Percentiles rank a stretch among this genome's conserved stretches.
These are phyloP conservation scores for Papilio polyxenes DNA, from an alignment of 1,140 invertebrate genomes.

Conservation along the genomic window DNA sequence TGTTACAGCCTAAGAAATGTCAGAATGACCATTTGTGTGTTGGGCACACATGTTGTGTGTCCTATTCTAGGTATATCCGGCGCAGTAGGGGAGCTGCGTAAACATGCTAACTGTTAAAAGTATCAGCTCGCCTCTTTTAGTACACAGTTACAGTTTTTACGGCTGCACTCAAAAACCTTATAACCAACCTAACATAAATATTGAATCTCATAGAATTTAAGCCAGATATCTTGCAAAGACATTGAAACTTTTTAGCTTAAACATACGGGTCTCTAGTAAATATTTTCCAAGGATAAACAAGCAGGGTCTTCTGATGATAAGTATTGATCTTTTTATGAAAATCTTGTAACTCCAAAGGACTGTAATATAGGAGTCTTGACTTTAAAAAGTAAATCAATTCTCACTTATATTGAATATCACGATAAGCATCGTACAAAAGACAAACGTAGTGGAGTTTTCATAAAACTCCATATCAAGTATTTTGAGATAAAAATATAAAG, in stretches of 20 bases:
- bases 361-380: not conserved
- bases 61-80: conserved; percentile 67
- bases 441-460: not conserved
- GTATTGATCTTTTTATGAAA: not conserved
- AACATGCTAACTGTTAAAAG: conserved; percentile 76
- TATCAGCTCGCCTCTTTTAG: conserved; percentile 59
- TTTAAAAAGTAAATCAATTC: not conserved
- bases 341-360: not conserved
- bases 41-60: conserved; percentile 58
- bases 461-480: not conserved
- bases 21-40: conserved; percentile 55
- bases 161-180: conserved; percentile 25
- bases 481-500: not conserved
- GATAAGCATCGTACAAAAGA: not conserved
- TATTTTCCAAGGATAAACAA: not conserved
- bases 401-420: not conserved
- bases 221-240: conserved; percentile 26
- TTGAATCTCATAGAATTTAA: not conserved
- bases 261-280: not conserved
- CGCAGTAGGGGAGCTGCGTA: conserved; percentile 60
- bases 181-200: conserved; percentile 10
- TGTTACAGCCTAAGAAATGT: conserved; percentile 40
- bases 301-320: not conserved
- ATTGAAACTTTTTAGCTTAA: conserved; percentile 3
- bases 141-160: not conserved